These are phyloP conservation scores for Petromus typicus DNA, from an alignment of 2,113 vertebrate species.

Conservation along the genomic window DNA sequence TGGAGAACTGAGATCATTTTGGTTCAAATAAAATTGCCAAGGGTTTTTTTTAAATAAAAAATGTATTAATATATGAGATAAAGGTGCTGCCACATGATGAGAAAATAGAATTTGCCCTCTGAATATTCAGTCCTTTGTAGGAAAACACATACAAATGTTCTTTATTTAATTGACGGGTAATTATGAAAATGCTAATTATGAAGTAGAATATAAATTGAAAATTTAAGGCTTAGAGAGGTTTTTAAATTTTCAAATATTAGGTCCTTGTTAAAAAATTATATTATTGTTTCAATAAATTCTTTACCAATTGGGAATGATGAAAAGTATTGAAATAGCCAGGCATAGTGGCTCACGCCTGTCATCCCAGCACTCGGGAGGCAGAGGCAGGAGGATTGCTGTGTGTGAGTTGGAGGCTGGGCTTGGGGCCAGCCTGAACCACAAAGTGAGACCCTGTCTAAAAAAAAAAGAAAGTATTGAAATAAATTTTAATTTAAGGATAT, in stretches of 20 bases:
- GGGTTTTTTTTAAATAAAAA: conserved; percentile 26
- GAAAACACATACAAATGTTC: background rate
- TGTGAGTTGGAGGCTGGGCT: too few relatives aligned
- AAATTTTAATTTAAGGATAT: conserved; percentile 13
- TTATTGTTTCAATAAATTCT: background rate
- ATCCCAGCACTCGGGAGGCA: too few relatives aligned
- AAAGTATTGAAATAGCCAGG: background rate
- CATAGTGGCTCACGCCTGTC: too few relatives aligned
- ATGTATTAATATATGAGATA: background rate
- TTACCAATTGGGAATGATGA: background rate
- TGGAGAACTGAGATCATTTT: background rate
- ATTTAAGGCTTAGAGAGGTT: background rate
- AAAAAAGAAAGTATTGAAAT: too few relatives aligned
- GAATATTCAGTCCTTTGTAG: background rate
- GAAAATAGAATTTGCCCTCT: background rate
- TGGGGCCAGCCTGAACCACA: too few relatives aligned
- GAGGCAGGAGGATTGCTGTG: too few relatives aligned
- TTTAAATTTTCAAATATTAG: background rate
- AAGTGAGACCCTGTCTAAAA: too few relatives aligned
- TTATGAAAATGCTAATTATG: background rate
- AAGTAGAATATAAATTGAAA: background rate
- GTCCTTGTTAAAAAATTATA: background rate
- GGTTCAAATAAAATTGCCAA: background rate
- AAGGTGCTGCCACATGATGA: background rate
- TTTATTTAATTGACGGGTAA: background rate